Percentiles rank a stretch among this genome's conserved stretches.
phyloP scores from a whole-genome alignment of 2,888 invertebrate genomes.

The Nomada fucata region DNA sequence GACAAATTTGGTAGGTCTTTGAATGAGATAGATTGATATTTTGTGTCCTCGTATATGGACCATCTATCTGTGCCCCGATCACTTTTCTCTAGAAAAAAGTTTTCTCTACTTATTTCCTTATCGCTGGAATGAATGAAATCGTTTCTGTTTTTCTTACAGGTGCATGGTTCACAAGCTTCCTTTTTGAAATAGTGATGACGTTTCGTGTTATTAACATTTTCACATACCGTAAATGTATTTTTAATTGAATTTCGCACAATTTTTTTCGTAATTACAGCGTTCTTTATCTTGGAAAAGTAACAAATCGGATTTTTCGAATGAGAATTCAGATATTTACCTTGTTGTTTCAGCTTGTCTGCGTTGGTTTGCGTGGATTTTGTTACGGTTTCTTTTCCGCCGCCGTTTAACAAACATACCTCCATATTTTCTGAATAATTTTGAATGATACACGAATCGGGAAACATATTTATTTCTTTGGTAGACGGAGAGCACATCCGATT shows the following conservation, averaged over 20 bases:
- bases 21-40: neutral
- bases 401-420: neutral
- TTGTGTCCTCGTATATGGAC: neutral
- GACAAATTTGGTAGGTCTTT: neutral
- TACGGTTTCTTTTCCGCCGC: neutral
- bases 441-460: neutral
- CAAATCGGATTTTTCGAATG: constrained; percentile 6
- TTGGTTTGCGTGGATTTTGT: constrained; percentile 32
- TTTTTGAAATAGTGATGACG: neutral
- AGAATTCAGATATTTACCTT: neutral
- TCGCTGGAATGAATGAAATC: neutral
- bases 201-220: neutral
- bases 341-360: neutral
- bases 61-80: neutral
- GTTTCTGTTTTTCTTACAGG: neutral
- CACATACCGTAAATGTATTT: neutral
- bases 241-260: constrained; percentile 15
- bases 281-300: constrained; percentile 40
- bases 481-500: neutral
- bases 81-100: neutral
- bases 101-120: neutral
- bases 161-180: neutral
- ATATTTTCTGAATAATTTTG: neutral
- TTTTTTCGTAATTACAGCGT: constrained; percentile 35
- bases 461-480: neutral